phyloP scores from a whole-genome alignment of 1,140 invertebrate genomes.

The Rhopalosiphum padi region DNA sequence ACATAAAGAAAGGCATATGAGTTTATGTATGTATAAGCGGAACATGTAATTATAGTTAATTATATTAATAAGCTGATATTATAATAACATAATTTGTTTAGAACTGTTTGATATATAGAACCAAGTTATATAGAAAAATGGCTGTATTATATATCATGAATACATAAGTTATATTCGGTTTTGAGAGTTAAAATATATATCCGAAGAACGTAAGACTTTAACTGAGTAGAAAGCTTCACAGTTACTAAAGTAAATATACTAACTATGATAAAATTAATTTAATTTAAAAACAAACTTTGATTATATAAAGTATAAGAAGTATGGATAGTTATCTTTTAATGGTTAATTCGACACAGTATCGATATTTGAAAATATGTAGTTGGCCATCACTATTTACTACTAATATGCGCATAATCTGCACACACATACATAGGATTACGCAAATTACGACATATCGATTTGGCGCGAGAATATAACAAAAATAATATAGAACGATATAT shows the following conservation, averaged over 20 bases:
- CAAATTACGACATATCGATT: constrained; percentile 13
- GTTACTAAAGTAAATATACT: background rate
- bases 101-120: background rate
- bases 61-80: background rate
- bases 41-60: background rate
- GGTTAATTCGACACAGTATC: background rate
- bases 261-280: too few relatives aligned
- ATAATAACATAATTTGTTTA: background rate
- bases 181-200: background rate
- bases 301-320: too few relatives aligned
- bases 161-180: too few relatives aligned
- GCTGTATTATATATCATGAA: background rate
- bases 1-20: background rate
- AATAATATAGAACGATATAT: background rate
- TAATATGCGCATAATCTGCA: background rate
- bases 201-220: background rate
- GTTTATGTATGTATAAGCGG: background rate
- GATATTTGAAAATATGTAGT: background rate
- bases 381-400: background rate
- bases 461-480: constrained; percentile 12
- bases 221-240: background rate
- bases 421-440: background rate
- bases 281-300: too few relatives aligned
- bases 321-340: background rate
- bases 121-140: background rate